Base-by-base conservation (phyloP, 2,113 vertebrate genomes). In the Apaloderma vittatum region DNA sequence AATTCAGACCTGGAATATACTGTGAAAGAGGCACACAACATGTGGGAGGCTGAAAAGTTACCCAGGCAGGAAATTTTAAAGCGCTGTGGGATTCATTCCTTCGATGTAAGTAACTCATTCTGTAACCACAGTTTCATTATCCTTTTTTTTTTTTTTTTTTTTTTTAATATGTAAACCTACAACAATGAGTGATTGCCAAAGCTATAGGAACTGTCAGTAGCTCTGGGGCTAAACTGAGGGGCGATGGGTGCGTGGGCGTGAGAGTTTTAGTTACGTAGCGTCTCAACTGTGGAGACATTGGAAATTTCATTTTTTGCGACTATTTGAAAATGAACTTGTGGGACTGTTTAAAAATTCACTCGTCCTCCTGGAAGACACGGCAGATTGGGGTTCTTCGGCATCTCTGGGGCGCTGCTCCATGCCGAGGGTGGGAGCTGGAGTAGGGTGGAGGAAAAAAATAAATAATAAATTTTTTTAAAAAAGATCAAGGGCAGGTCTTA, bases 91-190 rank as follows among this genome's bases (percentile, higher is more conserved):
- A 89, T 93, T 94, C 70, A 78, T 1, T 89, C 86, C 76, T 93
- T 81, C 74, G 30, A 24, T 78, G 65, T 89, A 93, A 96, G 67
- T 78, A 91, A 86, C 59, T 95, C 30, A n/a, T 90, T 87, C 61
- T 74, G 26, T 58, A 94, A 88, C 83, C 88, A 54, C 67, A 85
- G 52, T 72, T 97, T 95, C 77, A 65, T 90, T 91, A n/a, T 79
- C 66, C 71, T 81, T 91, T 59, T 8, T 24, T 76, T 75, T 71
- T 91, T 59, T 8, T 24, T 76, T 75, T 71, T 49, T 79, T 57
- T n/a, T 61, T 78, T 54, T 40, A 43, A 16, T 48, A 36, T 82
- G 58, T 93, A 86, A 73, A 86, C 71, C 91, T 90, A 91, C 91
- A 94, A 32, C 77, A 75, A 24, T 21, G 54, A 93, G 27, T 4